Base-by-base conservation (phyloP, 2,113 vertebrate species). In the Anarhynchus alexandrinus region DNA sequence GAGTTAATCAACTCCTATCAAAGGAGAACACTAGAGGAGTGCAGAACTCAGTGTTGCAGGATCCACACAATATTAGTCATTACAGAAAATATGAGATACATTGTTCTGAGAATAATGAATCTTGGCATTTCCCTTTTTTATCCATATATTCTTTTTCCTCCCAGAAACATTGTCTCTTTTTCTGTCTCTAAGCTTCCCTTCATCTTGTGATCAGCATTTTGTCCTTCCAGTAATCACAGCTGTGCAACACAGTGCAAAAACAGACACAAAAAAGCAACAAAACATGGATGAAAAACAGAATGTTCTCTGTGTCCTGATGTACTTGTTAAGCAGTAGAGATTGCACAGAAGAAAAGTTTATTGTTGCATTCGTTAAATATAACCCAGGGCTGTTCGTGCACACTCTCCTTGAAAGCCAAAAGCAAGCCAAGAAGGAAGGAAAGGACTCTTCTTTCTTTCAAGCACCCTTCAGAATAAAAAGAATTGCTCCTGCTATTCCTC, bases 261-360 rank as follows among this genome's bases (percentile, higher is more conserved):
- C 82, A 91, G 65, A 73, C 34, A 93, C 13, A 91, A 82, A 95
- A 84, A 81, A 88, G 52, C 87, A 92, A 47, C 19, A 61, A 34
- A 94, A 86, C 54, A 77, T 21, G 40, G 40, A 88, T 90, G 74
- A 89, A 95, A 96, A 94, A 30, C 91, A 95, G 34, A 95, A 94
- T 80, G 89, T 93, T 96, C 93, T 82, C 86, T 87, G 9, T 86
- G 65, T 77, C 34, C 81, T 82, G 40, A 91, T 82, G 45, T 82
- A 86, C 36, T 94, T 92, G 74, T 86, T 94, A 90, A 93, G 54
- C 73, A 25, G n/a, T 32, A 89, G 59, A 85, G 49, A 82, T 25
- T 79, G 88, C 49, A 88, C 21, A 66, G 74, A 94, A 67, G 51
- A 94, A 91, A 95, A 57, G 51, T 83, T 86, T 92, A 55, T 89